Evolutionary conservation across 2,113 vertebrate species (phyloP), one percentile per base, ranked within the genome.

Genomic region (Passerina amoena): DNA sequence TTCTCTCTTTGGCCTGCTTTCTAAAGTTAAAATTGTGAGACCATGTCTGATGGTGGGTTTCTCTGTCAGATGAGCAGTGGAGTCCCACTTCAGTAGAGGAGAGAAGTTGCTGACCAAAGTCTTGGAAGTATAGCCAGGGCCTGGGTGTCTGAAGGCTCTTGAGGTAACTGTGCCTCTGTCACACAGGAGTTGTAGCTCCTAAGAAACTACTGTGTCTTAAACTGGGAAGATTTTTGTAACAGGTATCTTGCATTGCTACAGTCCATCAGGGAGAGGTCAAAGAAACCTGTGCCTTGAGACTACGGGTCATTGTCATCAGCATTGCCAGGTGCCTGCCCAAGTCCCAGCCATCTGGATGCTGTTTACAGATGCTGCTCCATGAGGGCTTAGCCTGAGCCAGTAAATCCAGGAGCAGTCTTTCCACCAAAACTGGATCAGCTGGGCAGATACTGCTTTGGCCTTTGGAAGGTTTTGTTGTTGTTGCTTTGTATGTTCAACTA

Each of bases 231-330:
- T 59, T 82, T 94, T 31, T 82, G 8, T 70, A 50, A 10, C 19
- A 20, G 21, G 14, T 59, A 3, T 51, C 53, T 76, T 65, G n/a
- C 27, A 54, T 47, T 78, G 44, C 80, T 88, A 1, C 25, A 11
- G 0, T 45, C 57, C 45, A 3, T 15, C 18, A 14, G 25, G 24
- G 24, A 42, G 59, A 59, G 35, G 16, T 30, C 20, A 40, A 35
- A 75, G 60, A 38, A 2, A 0, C 11, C 0, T 16, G 8, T 35
- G 12, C 14, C 30, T 51, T 56, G 53, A 31, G 21, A 28, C 11
- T 33, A 15, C 22, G n/a, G 19, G 12, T 90, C 40, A 21, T 27
- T 7, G 3, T 82, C 25, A 10, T 72, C 42, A 5, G 47, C 12
- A 15, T 3, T 69, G 63, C 50, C 20, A 12, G 33, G 33, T 3